These are phyloP conservation scores for Heliothis peltigera DNA, from an alignment of 2,888 invertebrate species.

Conservation along the genomic window DNA sequence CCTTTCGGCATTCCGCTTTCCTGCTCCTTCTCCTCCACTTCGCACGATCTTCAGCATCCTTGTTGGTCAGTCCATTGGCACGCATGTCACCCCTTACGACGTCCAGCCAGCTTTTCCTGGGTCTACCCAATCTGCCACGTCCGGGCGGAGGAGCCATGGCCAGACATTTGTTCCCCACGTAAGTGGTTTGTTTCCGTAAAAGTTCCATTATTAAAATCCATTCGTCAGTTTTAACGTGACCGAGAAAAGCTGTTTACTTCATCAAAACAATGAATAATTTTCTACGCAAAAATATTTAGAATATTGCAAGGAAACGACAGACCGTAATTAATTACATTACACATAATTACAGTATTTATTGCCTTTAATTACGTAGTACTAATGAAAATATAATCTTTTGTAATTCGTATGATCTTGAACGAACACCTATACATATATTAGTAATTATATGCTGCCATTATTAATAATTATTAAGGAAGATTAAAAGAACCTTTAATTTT, in stretches of 20 bases:
- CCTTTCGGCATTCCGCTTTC: too few relatives aligned
- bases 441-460: background rate
- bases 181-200: too few relatives aligned
- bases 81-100: too few relatives aligned
- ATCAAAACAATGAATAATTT: background rate
- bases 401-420: background rate
- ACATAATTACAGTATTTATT: slow-evolving; percentile 25
- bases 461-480: background rate
- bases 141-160: too few relatives aligned
- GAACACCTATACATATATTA: background rate
- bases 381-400: background rate
- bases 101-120: too few relatives aligned
- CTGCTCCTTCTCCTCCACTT: too few relatives aligned
- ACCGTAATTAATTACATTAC: slow-evolving; percentile 18
- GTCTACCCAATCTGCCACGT: too few relatives aligned
- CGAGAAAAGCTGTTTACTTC: background rate
- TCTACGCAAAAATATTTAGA: slow-evolving; percentile 1
- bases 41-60: too few relatives aligned
- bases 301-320: slow-evolving; percentile 1
- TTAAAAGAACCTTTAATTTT: background rate
- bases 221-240: too few relatives aligned
- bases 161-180: too few relatives aligned
- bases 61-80: too few relatives aligned
- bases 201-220: too few relatives aligned
- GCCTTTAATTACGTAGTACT: background rate